Percentiles rank a stretch among this genome's conserved stretches.
Conservation (phyloP, 2,888 invertebrate genomes). For the Timandra comae region DNA sequence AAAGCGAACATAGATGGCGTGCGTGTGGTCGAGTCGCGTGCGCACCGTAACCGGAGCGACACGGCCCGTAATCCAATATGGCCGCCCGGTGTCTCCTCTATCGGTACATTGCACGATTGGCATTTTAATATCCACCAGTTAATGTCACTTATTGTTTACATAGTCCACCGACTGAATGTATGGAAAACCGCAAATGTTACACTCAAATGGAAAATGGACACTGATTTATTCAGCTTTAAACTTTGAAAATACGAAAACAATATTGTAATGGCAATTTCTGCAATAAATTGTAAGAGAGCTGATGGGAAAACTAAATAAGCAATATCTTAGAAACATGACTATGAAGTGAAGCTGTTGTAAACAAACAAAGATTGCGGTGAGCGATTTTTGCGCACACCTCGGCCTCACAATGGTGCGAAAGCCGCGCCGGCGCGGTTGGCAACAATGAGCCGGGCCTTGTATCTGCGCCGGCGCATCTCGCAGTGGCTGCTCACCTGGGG, state of each 20-base stretch:
- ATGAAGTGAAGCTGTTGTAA: constrained; percentile 48
- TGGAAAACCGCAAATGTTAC: constrained; percentile 45
- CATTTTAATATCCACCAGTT: constrained; percentile 68
- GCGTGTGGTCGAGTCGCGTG: constrained; percentile 75
- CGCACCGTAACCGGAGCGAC: constrained; percentile 72
- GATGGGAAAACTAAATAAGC: not conserved
- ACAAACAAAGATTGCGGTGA: constrained; percentile 66
- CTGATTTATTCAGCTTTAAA: too few relatives aligned
- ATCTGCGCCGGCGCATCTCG: constrained; percentile 65
- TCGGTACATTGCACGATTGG: constrained; percentile 69
- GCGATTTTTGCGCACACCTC: constrained; percentile 62
- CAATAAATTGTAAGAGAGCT: not conserved
- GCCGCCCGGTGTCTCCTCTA: constrained; percentile 61
- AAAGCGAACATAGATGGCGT: constrained; percentile 60
- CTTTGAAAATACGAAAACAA: too few relatives aligned
- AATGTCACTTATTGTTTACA: constrained; percentile 73
- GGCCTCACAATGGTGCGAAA: constrained; percentile 71
- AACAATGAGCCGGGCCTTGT: constrained; percentile 67
- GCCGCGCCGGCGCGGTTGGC: constrained; percentile 69
- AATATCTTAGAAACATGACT: constrained; percentile 29
- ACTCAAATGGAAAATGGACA: too few relatives aligned
- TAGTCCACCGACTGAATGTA: constrained; percentile 48
- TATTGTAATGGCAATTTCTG: too few relatives aligned
- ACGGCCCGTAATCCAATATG: constrained; percentile 74
- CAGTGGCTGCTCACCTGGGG: constrained; percentile 71